These are phyloP conservation scores for Athrips mouffetella DNA, from an alignment of 2,888 invertebrate species.

Conservation along the genomic window DNA sequence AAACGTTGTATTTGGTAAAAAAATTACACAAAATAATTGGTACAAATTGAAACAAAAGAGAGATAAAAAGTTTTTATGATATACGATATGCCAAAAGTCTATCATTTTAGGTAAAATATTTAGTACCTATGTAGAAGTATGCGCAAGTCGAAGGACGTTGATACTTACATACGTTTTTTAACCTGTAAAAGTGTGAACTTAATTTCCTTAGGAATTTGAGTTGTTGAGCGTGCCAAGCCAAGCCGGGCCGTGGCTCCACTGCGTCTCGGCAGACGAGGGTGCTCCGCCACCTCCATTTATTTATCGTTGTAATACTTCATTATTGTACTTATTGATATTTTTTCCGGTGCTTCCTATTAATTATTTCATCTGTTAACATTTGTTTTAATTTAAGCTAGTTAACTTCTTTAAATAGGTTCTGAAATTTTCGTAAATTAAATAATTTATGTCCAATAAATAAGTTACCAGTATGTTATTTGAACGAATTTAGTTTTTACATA, in stretches of 20 bases:
- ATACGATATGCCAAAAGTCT: slow-evolving; percentile 25
- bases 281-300: slow-evolving; percentile 35
- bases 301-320: slow-evolving; percentile 51
- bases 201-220: not conserved
- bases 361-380: slow-evolving; percentile 72
- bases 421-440: slow-evolving; percentile 42
- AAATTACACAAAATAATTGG: slow-evolving; percentile 14
- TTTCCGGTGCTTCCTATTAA: slow-evolving; percentile 73
- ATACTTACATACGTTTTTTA: too few species aligned
- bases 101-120: slow-evolving; percentile 19
- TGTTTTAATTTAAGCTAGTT: slow-evolving; percentile 68
- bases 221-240: too few species aligned
- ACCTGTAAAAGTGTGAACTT: not conserved
- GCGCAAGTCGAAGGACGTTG: too few species aligned
- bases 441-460: slow-evolving; percentile 63
- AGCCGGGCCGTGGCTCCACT: too few species aligned
- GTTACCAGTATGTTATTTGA: slow-evolving; percentile 75
- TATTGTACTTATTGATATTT: slow-evolving; percentile 46
- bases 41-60: slow-evolving; percentile 18
- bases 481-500: slow-evolving; percentile 76
- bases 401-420: slow-evolving; percentile 56
- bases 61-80: slow-evolving; percentile 20
- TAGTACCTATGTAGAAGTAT: slow-evolving; percentile 20
- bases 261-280: slow-evolving; percentile 17
- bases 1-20: slow-evolving; percentile 24